A percentile compares a stretch with the other conserved stretches of the same genome.
These are phyloP conservation scores for Machimus rusticus DNA, from an alignment of 2,888 invertebrate species.

Conservation along the genomic window DNA sequence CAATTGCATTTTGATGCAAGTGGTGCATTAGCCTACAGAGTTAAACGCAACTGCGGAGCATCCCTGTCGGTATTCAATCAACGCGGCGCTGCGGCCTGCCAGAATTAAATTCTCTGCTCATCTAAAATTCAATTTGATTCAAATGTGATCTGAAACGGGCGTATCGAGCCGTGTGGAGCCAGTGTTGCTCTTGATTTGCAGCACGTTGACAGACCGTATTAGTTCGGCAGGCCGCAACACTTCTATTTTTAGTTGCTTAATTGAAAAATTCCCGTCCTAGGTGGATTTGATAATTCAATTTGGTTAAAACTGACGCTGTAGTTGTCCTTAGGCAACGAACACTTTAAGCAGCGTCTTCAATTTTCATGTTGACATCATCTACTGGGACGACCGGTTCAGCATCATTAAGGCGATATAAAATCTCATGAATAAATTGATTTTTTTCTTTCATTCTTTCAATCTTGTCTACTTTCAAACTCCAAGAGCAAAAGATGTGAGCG, in stretches of 20 bases:
- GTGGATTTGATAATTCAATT: slow-evolving; percentile 4
- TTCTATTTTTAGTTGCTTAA: slow-evolving; percentile 32
- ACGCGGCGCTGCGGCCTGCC: background rate
- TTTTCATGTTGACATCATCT: slow-evolving; percentile 36
- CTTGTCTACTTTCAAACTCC: background rate
- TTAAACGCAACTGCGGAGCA: background rate
- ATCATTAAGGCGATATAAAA: background rate
- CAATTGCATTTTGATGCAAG: background rate
- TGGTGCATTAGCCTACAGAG: background rate
- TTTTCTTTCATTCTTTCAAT: background rate
- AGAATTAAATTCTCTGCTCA: background rate
- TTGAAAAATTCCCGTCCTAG: slow-evolving; percentile 26
- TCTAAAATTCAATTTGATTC: slow-evolving; percentile 19
- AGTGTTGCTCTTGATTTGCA: background rate
- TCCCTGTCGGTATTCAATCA: background rate
- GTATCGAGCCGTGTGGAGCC: background rate
- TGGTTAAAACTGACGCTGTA: background rate
- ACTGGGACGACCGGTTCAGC: slow-evolving; percentile 4
- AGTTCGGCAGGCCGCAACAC: background rate
- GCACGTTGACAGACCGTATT: background rate
- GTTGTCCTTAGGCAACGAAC: background rate
- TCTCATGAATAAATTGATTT: slow-evolving; percentile 27
- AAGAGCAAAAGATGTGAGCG: background rate
- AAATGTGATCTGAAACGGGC: background rate
- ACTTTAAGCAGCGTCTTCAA: background rate